Conservation (phyloP, 2,888 invertebrate species). For the Nephrotoma flavescens region DNA sequence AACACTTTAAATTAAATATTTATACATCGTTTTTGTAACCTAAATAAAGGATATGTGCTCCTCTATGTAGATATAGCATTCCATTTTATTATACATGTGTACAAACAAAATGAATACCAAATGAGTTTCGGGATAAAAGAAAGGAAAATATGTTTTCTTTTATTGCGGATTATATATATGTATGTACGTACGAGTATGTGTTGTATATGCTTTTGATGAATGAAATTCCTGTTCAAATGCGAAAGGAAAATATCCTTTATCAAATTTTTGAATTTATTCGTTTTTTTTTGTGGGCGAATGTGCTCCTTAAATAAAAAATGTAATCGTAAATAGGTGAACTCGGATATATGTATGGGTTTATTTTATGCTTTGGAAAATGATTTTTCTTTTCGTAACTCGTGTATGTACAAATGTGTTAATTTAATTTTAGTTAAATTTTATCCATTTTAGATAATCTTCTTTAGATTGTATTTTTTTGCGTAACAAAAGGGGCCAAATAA, state of each 20-base stretch:
- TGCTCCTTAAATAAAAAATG: neutral
- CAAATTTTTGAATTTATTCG: neutral
- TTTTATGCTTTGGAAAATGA: neutral
- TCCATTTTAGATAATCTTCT: neutral
- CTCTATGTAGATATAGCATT: neutral
- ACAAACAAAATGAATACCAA: neutral
- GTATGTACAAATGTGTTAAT: neutral
- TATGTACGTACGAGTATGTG: neutral
- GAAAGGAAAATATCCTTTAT: neutral
- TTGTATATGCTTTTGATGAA: neutral
- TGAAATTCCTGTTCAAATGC: neutral
- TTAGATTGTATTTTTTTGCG: neutral
- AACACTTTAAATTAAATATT: neutral
- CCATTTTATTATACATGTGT: neutral
- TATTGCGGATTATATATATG: neutral
- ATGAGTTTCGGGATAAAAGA: neutral
- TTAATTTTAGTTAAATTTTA: neutral
- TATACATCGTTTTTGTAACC: neutral
- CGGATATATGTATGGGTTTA: neutral
- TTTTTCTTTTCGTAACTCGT: neutral
- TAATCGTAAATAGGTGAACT: neutral
- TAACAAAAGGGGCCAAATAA: too few relatives aligned
- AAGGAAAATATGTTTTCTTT: neutral
- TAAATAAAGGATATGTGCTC: neutral
- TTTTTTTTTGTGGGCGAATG: neutral